Base-by-base conservation (phyloP, 2,113 vertebrate species). In the Lophius piscatorius region DNA sequence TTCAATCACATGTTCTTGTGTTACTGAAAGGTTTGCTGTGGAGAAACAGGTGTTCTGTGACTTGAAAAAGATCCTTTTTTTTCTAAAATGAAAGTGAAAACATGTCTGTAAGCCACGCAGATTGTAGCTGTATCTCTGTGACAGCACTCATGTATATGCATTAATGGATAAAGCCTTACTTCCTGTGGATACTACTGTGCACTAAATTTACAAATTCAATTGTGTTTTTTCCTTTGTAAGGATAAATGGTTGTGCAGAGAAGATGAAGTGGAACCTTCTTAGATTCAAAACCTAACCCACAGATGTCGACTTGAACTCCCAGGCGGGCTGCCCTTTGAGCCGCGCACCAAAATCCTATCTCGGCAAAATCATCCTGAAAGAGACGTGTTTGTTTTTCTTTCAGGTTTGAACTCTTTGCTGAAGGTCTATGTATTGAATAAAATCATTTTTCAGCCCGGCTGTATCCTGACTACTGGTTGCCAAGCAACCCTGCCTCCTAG, bases 401-500 rank as follows among this genome's bases (percentile, higher is more conserved):
- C 63, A 84, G 78, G 62, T 90, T 64, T 80, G 76, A 89, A 85
- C 84, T 86, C 82, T 80, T 74, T 60, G 50, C 69, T 58, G 70
- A 84, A 83, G 81, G 84, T 85, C 70, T 74, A 50, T 62, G 77
- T 70, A 38, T 59, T 83, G 81, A 87, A 83, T 80, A 75, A 76
- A 84, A 82, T 81, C 77, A 76, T 80, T 83, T 78, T 85, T 66
- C n/a, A 82, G 72, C 76, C 26, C 40, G 11, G 64, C 73, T 74
- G 74, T 78, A 83, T 84, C 85, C 81, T 55, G 76, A 71, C 82
- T 84, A 74, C 59, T 70, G 74, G 90, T 92, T 92, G 87, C 91
- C 74, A 89, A 64, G 91, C 91, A 92, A 92, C 91, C 57, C 62
- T 39, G 69, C 77, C 70, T 91, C 88, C 88, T 76, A 70, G 61